These are phyloP conservation scores for Tubulanus polymorphus DNA, from an alignment of 2,888 invertebrate species.

Conservation along the genomic window DNA sequence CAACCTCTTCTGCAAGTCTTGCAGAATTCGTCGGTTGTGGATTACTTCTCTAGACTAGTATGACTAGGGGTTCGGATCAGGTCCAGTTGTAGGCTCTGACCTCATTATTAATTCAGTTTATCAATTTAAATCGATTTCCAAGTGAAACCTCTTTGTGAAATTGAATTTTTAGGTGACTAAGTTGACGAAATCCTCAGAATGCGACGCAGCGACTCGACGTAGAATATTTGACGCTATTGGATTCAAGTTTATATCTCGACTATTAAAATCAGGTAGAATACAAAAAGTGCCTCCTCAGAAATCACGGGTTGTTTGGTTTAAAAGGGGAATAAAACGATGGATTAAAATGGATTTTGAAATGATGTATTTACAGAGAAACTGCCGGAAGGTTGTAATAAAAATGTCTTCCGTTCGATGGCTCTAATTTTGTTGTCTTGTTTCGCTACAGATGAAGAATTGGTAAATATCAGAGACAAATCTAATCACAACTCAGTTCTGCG, in stretches of 20 bases:
- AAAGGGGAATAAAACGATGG: background rate
- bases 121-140: too few species aligned
- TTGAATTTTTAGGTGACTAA: constrained; percentile 64
- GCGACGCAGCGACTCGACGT: constrained; percentile 59
- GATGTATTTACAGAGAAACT: too few species aligned
- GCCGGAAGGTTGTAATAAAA: constrained; percentile 82
- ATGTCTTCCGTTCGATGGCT: constrained; percentile 87
- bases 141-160: too few species aligned
- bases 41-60: too few species aligned
- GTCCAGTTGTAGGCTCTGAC: too few species aligned
- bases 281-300: background rate
- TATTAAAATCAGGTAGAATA: constrained; percentile 63
- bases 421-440: constrained; percentile 82
- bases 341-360: too few species aligned
- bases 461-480: too few species aligned
- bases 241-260: constrained; percentile 75
- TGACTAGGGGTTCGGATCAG: too few species aligned
- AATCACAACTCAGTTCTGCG: too few species aligned
- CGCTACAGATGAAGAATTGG: constrained; percentile 51
- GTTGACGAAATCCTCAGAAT: constrained; percentile 77
- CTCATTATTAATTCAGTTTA: too few species aligned
- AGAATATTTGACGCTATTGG: constrained; percentile 81
- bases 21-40: too few species aligned
- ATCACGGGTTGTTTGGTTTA: background rate
- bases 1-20: too few species aligned